These are phyloP conservation scores for Drosophila tsacasi DNA, from an alignment of 1,140 invertebrate genomes.

Conservation along the genomic window DNA sequence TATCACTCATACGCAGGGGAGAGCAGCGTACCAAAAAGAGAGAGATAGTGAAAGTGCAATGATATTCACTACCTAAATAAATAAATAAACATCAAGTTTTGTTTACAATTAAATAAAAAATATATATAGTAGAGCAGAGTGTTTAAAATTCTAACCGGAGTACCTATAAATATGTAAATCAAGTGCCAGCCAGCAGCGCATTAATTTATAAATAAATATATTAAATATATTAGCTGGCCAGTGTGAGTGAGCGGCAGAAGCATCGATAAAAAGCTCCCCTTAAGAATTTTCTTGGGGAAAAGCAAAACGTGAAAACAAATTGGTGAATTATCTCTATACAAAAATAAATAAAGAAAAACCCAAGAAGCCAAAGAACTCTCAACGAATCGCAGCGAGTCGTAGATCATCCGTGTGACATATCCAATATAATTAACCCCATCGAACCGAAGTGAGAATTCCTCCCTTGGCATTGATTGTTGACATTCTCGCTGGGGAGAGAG, in stretches of 20 bases:
- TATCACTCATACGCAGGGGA: conserved; percentile 36
- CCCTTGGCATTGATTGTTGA: conserved; percentile 65
- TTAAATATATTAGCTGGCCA: conserved; percentile 58
- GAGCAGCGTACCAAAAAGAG: not conserved
- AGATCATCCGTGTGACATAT: conserved; percentile 38
- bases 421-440: conserved; percentile 47
- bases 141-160: not conserved
- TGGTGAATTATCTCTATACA: conserved; percentile 51
- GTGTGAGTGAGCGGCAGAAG: conserved; percentile 36
- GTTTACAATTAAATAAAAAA: conserved; percentile 14
- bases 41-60: conserved; percentile 41
- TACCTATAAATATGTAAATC: conserved; percentile 8
- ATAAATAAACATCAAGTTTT: conserved; percentile 17
- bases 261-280: conserved; percentile 35
- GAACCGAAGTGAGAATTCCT: conserved; percentile 2
- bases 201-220: conserved; percentile 81
- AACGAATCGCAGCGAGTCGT: conserved; percentile 7
- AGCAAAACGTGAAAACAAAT: conserved; percentile 63
- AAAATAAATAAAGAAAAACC: conserved; percentile 13
- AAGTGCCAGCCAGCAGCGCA: conserved; percentile 38
- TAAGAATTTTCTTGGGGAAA: conserved; percentile 15
- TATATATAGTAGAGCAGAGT: not conserved
- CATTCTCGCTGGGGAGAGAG: conserved; percentile 26
- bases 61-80: conserved; percentile 23
- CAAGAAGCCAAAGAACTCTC: conserved; percentile 28